Percentiles rank a stretch among this genome's conserved stretches.
Evolutionary conservation across 2,888 invertebrate genomes (phyloP).

Genomic region (Watsonalla binaria): DNA sequence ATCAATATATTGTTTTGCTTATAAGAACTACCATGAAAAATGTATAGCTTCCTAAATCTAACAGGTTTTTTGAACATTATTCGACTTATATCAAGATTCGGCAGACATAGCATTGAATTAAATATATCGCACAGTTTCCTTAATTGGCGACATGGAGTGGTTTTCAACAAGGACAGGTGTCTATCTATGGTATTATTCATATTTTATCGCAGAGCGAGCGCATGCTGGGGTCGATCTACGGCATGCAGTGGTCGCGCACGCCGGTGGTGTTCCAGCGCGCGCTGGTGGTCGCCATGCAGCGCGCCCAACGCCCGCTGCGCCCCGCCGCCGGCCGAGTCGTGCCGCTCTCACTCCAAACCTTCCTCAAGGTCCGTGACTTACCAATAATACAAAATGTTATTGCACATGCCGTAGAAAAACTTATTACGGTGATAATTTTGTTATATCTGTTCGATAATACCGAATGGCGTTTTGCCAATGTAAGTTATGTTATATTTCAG

Average conservation of each 20-base stretch:
- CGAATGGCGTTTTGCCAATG: not conserved
- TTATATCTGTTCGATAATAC: too few species aligned
- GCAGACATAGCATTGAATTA: too few species aligned
- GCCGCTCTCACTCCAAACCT: slow-evolving; percentile 72
- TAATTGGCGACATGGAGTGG: not conserved
- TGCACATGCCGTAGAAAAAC: not conserved
- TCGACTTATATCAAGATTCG: too few species aligned
- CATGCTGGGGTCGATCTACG: slow-evolving; percentile 58
- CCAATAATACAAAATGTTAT: not conserved
- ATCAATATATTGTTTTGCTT: too few species aligned
- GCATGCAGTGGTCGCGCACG: slow-evolving; percentile 48
- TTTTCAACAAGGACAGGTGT: not conserved
- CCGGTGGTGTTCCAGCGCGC: slow-evolving; percentile 35
- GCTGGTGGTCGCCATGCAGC: slow-evolving; percentile 64
- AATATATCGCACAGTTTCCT: not conserved
- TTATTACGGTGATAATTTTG: too few species aligned
- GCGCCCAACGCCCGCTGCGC: slow-evolving; percentile 64
- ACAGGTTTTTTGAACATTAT: too few species aligned
- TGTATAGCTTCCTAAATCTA: too few species aligned
- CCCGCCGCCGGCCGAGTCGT: slow-evolving; percentile 69
- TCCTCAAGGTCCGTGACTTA: slow-evolving; percentile 49
- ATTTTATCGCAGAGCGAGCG: slow-evolving; percentile 51
- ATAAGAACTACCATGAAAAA: too few species aligned
- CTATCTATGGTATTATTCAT: not conserved
- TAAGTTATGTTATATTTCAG: slow-evolving; percentile 34